Percentiles rank a stretch among this genome's conserved stretches.
Evolutionary conservation across 2,797 vertebrate species (phyloP).

Genomic region (Danio tinwini): DNA sequence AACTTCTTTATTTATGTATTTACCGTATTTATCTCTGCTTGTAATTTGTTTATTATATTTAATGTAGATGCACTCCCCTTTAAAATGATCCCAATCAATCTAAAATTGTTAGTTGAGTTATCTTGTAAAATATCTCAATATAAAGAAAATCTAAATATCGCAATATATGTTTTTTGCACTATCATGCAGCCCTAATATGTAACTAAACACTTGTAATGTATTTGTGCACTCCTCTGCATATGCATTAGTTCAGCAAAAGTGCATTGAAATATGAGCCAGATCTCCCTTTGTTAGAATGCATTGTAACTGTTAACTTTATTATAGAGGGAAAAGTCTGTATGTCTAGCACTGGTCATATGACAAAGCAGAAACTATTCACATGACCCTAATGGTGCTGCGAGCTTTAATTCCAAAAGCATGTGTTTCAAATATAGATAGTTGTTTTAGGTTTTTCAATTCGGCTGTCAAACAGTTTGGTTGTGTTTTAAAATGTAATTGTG

Average conservation of each 20-base stretch:
- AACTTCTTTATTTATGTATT: too few species aligned
- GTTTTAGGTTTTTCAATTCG: slow-evolving; percentile 77
- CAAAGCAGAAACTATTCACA: slow-evolving; percentile 72
- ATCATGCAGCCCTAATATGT: too few species aligned
- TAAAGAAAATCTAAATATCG: too few species aligned
- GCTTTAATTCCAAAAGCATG: slow-evolving; percentile 79
- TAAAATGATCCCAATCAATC: too few species aligned
- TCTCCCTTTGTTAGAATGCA: slow-evolving; percentile 75
- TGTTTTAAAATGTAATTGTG: slow-evolving; percentile 73
- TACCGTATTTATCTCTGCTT: too few species aligned
- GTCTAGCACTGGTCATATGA: slow-evolving; percentile 62
- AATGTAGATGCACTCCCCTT: too few species aligned
- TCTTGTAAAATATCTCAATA: too few species aligned
- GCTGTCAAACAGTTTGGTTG: slow-evolving; percentile 73
- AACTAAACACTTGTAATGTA: too few species aligned
- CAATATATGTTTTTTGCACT: too few species aligned
- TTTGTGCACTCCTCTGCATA: not conserved
- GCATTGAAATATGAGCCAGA: slow-evolving; percentile 75
- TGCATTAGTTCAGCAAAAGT: slow-evolving; percentile 82
- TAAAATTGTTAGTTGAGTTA: too few species aligned
- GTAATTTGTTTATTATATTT: too few species aligned
- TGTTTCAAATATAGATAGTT: slow-evolving; percentile 86
- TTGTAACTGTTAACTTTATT: slow-evolving; percentile 76
- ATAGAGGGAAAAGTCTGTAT: slow-evolving; percentile 14
- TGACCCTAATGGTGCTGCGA: slow-evolving; percentile 75